phyloP scores from a whole-genome alignment of 1,140 invertebrate species.

The Sinonovacula constricta region DNA sequence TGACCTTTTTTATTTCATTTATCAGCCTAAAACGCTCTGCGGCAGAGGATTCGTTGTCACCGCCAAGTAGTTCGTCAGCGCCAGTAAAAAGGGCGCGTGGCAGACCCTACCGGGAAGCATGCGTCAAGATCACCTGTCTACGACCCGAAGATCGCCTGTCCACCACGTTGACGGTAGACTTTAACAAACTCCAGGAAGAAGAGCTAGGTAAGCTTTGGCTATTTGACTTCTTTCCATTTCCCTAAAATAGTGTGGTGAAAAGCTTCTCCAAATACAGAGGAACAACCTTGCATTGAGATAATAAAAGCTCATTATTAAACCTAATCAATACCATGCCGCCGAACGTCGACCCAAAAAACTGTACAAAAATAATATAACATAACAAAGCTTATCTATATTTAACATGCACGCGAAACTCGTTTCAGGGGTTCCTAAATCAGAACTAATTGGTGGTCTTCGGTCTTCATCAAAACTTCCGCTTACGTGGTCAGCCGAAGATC shows the following conservation, averaged over 20 bases:
- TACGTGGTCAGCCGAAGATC: conserved; percentile 29
- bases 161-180: conserved; percentile 36
- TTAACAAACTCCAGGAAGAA: conserved; percentile 42
- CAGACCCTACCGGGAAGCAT: conserved; percentile 44
- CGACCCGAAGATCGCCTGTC: conserved; percentile 26
- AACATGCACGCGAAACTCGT: no score
- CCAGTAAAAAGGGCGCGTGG: conserved; percentile 38
- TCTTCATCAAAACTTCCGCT: conserved; percentile 44
- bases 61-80: not conserved
- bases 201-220: conserved; percentile 42
- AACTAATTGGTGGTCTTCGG: conserved; percentile 33
- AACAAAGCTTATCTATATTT: no score
- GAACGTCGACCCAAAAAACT: no score
- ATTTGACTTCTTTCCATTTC: no score
- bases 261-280: no score
- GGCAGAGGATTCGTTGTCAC: conserved; percentile 20
- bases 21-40: not conserved
- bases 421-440: conserved; percentile 41
- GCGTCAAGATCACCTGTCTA: conserved; percentile 47
- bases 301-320: no score
- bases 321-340: no score
- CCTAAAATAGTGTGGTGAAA: no score
- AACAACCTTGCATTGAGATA: no score
- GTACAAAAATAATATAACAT: no score
- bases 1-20: not conserved